phyloP scores from a whole-genome alignment of 2,888 invertebrate species.

The Erannis defoliaria region DNA sequence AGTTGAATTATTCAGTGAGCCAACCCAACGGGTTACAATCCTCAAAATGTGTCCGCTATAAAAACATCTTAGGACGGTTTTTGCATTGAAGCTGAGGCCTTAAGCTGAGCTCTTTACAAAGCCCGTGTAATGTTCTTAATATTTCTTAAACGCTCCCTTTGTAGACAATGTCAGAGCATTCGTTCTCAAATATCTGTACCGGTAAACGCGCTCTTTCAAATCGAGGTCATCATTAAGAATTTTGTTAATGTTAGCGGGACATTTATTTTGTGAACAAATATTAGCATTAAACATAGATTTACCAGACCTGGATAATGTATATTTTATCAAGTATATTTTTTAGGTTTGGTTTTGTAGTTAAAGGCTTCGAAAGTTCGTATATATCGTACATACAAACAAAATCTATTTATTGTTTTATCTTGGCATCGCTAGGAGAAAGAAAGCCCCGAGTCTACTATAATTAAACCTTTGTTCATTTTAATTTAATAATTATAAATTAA shows the following conservation, averaged over 20 bases:
- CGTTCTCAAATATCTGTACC: conserved; percentile 33
- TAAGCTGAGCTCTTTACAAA: conserved; percentile 56
- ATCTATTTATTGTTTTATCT: too few species aligned
- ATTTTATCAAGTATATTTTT: too few species aligned
- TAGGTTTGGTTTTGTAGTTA: too few species aligned
- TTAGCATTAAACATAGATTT: too few species aligned
- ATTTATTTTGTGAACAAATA: background rate
- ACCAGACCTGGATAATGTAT: too few species aligned
- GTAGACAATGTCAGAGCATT: conserved; percentile 48
- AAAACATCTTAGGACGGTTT: background rate
- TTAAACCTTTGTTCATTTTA: too few species aligned
- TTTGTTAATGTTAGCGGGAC: conserved; percentile 21
- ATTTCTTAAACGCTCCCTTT: conserved; percentile 64
- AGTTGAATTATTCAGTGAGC: too few species aligned
- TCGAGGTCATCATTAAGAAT: conserved; percentile 32
- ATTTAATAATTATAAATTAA: too few species aligned
- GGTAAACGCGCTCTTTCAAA: conserved; percentile 29
- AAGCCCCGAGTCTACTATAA: too few species aligned
- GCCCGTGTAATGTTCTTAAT: conserved; percentile 68
- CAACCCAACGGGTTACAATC: background rate
- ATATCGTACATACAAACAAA: too few species aligned
- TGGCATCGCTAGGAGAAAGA: too few species aligned
- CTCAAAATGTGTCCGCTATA: background rate
- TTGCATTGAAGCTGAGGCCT: background rate
- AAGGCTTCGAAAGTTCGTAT: too few species aligned